Percentiles rank a stretch among this genome's conserved stretches.
Conservation (phyloP, 2,113 vertebrate species). For the Xenopus tropicalis region UCB_Xtro_10.0 CM004443.2:61504501-61505000, state of each 20-base stretch:
- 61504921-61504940: too few relatives aligned
- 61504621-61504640: neutral
- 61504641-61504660: neutral
- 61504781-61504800: slow-evolving; percentile 28
- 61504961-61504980: too few relatives aligned
- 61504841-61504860: too few relatives aligned
- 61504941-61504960: too few relatives aligned
- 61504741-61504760: slow-evolving; percentile 40
- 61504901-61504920: too few relatives aligned
- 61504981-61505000: too few relatives aligned
- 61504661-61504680: slow-evolving; percentile 24
- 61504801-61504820: slow-evolving; percentile 27
- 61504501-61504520: slow-evolving; percentile 34
- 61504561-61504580: slow-evolving; percentile 22
- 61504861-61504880: too few relatives aligned
- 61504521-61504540: slow-evolving; percentile 13
- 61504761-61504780: slow-evolving; percentile 34
- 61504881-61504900: too few relatives aligned
- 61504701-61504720: slow-evolving; percentile 39
- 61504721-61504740: slow-evolving; percentile 40
- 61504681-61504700: slow-evolving; percentile 18
- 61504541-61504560: slow-evolving; percentile 11
- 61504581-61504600: slow-evolving; percentile 8
- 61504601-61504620: slow-evolving; percentile 8
- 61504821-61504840: slow-evolving; percentile 7